Base-by-base conservation (phyloP, 2,113 vertebrate genomes). In the Meles meles region DNA sequence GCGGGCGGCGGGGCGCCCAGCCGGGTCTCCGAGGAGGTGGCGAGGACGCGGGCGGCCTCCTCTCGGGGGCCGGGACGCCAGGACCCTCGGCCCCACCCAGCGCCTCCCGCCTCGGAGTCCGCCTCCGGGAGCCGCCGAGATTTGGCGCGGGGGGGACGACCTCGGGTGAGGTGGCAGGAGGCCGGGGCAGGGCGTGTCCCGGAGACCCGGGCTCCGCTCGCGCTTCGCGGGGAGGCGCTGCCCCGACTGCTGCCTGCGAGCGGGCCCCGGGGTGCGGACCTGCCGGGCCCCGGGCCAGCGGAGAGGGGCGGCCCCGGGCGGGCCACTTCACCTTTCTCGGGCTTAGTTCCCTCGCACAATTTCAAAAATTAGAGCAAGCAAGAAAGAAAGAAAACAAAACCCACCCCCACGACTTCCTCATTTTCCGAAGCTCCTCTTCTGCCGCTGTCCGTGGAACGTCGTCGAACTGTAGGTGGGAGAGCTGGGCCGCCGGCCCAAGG, bases 361-460 rank as follows among this genome's bases (percentile, higher is more conserved):
- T 96, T 96, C 90, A 93, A 83, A 97, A 91, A 15, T 69, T n/a
- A 57, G 94, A 83, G 31, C 20, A 77, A 52, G 31, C 57, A 57
- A 29, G 57, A 7, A 20, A 67, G 27, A 13, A 1, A 31, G 52
- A 29, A 10, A 18, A n/a, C 7, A 18, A 14, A 93, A 7, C 63
- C 29, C 61, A 52, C 23, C 42, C 57, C 7, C 65, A 39, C 15
- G 91, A 97, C 97, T 97, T 97, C 96, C 96, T 96, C 86, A 63
- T 96, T 77, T 57, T 47, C 37, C 2, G 88, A 90, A 61, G 21
- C 39, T 95, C 74, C 34, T 94, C 94, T 89, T 97, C 37, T 67
- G 89, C 79, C 29, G 21, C 5, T 25, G 76, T 37, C 71, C 65
- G 44, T 47, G 85, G 74, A 23, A 85, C 92, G 42, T 80, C 59